Evolutionary conservation across 2,797 vertebrate species (phyloP), one percentile per base, ranked within the genome.

Genomic region (Calcarius lapponicus): DNA sequence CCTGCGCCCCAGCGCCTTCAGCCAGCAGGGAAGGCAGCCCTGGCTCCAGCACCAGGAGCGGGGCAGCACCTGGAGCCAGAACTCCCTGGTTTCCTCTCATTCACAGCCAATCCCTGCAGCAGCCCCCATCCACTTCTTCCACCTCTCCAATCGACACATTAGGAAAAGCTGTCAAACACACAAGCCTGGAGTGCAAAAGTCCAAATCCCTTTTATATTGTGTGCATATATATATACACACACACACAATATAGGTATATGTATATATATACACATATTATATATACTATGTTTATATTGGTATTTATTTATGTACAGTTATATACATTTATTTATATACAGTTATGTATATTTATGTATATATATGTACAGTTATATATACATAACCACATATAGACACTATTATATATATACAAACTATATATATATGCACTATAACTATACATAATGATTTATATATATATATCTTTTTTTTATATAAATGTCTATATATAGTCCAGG

Each of bases 21-120:
- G 60, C 38, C 60, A 21, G 38, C 14, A 22, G 32, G 32, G 54
- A 22, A 5, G 20, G 54, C 54, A 56, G 54, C 54, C 54, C 54
- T 56, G 54, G 4, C 32, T n/a, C 20, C 54, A 22, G 54, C 32
- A 56, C 9, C 31, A 9, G 19, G 12, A 25, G 24, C 3, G 47
- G 47, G 47, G 47, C 53, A 32, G 53, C 31, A 32, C 31, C 28
- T 1, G 28, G 28, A 54, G 28, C n/a, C 57, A 58, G 24, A 36
- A 12, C 22, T 17, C 53, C 31, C 57, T 5, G 25, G 19, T 60
- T 60, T 38, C 36, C 57, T 57, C 40, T 26, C 26, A 11, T 13
- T 58, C 60, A 13, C 2, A 4, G 34, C 26, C 45, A 29, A 22
- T 9, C n/a, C 12, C 19, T 16, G 3, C n/a, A 21, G 15, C 0